These are phyloP conservation scores for Pantherophis alleghaniensis DNA, from an alignment of 2,797 vertebrate species.

Conservation along the genomic window DNA sequence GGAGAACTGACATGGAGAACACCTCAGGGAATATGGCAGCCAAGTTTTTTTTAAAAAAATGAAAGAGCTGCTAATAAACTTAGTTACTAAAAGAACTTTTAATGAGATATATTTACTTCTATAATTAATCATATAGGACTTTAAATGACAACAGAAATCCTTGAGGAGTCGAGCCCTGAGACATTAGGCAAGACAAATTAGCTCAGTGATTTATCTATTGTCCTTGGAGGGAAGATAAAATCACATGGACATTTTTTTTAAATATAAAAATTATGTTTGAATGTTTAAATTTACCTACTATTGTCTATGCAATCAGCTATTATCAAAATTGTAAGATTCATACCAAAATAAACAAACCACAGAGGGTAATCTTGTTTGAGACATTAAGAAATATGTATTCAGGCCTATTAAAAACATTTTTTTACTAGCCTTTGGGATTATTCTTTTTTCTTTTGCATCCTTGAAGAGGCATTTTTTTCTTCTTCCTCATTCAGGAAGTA, in stretches of 20 bases:
- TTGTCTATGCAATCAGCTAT: background rate
- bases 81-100: background rate
- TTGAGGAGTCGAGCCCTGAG: background rate
- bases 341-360: background rate
- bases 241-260: background rate
- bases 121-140: background rate
- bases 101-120: background rate
- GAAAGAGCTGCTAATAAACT: background rate
- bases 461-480: background rate
- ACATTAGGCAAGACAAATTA: background rate
- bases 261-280: background rate
- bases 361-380: background rate
- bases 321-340: background rate
- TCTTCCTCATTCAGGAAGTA: background rate
- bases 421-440: background rate
- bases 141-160: background rate
- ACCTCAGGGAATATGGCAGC: background rate
- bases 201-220: background rate
- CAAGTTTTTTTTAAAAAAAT: background rate
- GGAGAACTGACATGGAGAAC: background rate
- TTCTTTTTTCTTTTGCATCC: background rate
- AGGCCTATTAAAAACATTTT: background rate
- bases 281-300: too few species aligned
- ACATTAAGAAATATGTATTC: background rate
- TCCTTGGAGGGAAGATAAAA: background rate